Conservation (phyloP, 1,140 invertebrate species). For the Portunus trituberculatus region DNA sequence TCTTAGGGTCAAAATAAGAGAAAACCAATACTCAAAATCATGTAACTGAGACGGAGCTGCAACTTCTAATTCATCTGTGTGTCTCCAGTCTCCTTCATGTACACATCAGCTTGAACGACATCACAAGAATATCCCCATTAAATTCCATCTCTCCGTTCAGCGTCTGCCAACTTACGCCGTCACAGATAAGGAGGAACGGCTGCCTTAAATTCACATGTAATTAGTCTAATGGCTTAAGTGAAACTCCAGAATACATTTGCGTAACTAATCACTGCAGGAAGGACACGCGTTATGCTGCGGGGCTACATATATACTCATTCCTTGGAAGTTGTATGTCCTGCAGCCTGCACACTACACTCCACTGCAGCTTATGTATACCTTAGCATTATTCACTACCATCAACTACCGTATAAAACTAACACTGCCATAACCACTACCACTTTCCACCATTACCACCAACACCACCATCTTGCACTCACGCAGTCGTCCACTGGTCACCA, state of each 20-base stretch:
- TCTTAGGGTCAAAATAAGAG: too few species aligned
- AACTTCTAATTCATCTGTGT: neutral
- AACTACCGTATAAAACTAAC: neutral
- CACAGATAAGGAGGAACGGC: neutral
- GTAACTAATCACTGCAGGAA: neutral
- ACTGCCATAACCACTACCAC: neutral
- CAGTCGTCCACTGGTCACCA: neutral
- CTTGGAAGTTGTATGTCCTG: too few species aligned
- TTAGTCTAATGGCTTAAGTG: neutral
- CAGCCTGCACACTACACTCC: too few species aligned
- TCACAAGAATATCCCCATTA: conserved; percentile 2
- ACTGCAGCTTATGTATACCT: too few species aligned
- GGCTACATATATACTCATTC: too few species aligned
- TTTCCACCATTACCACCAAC: neutral
- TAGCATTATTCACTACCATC: neutral
- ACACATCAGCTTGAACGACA: neutral
- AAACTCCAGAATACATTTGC: neutral
- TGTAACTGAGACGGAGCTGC: neutral
- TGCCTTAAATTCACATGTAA: neutral
- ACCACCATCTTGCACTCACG: neutral
- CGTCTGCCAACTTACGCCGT: neutral
- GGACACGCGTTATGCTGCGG: neutral
- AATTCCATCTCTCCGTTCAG: neutral
- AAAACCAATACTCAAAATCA: too few species aligned
- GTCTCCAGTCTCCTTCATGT: neutral